Percentiles rank a stretch among this genome's conserved stretches.
Conservation (phyloP, 2,797 vertebrate species). For the Meda fulgida region DNA sequence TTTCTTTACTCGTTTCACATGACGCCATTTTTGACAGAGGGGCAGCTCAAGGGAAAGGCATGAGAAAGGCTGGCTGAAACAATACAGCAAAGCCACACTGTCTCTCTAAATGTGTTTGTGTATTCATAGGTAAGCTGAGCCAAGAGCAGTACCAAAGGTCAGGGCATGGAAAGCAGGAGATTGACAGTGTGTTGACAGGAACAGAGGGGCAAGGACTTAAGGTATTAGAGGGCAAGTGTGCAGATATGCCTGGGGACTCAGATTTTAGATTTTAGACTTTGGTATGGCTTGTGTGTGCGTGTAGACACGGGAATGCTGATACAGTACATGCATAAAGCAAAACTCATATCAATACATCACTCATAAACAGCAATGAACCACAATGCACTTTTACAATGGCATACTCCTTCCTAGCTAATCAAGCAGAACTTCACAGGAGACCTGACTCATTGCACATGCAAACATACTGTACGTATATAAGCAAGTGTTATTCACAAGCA, state of each 20-base stretch:
- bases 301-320: slow-evolving; percentile 9
- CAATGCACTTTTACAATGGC: slow-evolving; percentile 20
- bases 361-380: slow-evolving; percentile 35
- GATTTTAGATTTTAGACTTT: slow-evolving; percentile 27
- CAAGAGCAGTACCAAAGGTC: slow-evolving; percentile 8
- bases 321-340: neutral
- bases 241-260: slow-evolving; percentile 13
- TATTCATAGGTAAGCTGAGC: slow-evolving; percentile 6
- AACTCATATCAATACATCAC: slow-evolving; percentile 41
- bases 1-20: slow-evolving; percentile 35
- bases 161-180: slow-evolving; percentile 37
- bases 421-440: neutral
- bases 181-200: slow-evolving; percentile 49
- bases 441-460: neutral
- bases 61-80: slow-evolving; percentile 28
- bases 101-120: slow-evolving; percentile 11
- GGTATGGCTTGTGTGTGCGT: neutral
- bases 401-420: slow-evolving; percentile 1
- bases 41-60: neutral
- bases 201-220: slow-evolving; percentile 41
- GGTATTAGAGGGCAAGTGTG: slow-evolving; percentile 50
- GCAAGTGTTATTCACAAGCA: neutral
- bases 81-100: slow-evolving; percentile 13
- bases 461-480: neutral
- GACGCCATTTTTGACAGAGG: slow-evolving; percentile 15